phyloP scores from a whole-genome alignment of 2,113 vertebrate species.

The Plecotus auritus region DNA sequence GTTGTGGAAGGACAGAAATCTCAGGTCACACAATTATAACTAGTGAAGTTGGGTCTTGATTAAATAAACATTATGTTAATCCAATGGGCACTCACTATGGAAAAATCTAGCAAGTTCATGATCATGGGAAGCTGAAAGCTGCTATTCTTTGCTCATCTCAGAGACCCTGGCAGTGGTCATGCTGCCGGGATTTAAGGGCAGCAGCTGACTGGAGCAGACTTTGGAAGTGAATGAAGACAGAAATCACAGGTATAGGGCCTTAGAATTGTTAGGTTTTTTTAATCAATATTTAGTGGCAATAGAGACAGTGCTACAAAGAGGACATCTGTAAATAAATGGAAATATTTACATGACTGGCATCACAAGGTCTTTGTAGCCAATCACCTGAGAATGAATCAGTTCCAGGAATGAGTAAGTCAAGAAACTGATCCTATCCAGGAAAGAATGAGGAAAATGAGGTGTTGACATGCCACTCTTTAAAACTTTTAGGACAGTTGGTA shows the following conservation, averaged over 20 bases:
- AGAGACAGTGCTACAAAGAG: not conserved
- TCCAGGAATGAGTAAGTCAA: not conserved
- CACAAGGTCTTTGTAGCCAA: not conserved
- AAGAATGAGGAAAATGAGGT: not conserved
- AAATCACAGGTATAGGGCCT: not conserved
- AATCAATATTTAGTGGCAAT: not conserved
- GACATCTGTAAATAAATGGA: not conserved
- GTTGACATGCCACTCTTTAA: not conserved
- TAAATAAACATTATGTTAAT: slow-evolving; percentile 31
- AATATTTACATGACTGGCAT: not conserved
- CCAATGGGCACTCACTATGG: not conserved
- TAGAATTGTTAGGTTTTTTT: not conserved
- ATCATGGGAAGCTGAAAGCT: not conserved
- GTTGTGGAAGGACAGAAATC: slow-evolving; percentile 36
- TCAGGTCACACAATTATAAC: slow-evolving; percentile 36
- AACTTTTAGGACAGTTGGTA: too few relatives aligned
- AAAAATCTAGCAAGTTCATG: not conserved
- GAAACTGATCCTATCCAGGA: not conserved
- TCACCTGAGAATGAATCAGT: not conserved
- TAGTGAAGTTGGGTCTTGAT: not conserved
- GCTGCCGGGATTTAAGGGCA: not conserved
- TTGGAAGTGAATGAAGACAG: not conserved
- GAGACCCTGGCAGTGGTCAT: not conserved
- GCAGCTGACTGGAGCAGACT: not conserved
- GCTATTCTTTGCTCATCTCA: not conserved